A percentile compares a stretch with the other conserved stretches of the same genome.
Conservation (phyloP, 2,797 vertebrate genomes). For the Lithobates sylvaticus region DNA sequence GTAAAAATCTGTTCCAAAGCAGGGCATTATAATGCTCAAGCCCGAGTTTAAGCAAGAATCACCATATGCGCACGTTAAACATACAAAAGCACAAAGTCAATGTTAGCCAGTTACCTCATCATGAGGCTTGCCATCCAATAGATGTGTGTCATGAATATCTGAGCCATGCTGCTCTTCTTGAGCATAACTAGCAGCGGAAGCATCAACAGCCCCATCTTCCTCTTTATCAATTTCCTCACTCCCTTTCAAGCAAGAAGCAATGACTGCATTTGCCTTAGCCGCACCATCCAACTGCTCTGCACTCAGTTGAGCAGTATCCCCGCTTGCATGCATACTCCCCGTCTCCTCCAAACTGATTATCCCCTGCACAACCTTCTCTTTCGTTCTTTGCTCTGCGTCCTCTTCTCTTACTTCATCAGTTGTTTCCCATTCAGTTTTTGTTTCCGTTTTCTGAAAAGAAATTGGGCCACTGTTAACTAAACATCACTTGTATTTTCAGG, state of each 20-base stretch:
- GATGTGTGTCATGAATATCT: conserved; percentile 65
- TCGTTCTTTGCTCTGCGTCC: conserved; percentile 43
- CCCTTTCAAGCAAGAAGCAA: conserved; percentile 65
- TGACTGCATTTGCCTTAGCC: conserved; percentile 64
- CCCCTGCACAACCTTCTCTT: conserved; percentile 78
- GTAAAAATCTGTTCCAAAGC: background rate
- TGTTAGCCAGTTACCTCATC: conserved; percentile 80
- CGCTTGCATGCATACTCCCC: conserved; percentile 76
- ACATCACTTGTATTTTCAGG: background rate
- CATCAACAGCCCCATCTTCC: conserved; percentile 68
- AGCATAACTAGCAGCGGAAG: conserved; percentile 63
- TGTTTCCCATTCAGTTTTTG: conserved; percentile 72
- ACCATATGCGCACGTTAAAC: background rate
- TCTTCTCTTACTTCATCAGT: conserved; percentile 64
- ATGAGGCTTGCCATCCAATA: conserved; percentile 74
- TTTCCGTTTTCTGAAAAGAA: conserved; percentile 81
- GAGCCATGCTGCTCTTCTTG: conserved; percentile 72
- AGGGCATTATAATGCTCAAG: background rate
- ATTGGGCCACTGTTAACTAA: conserved; percentile 3
- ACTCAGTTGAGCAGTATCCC: conserved; percentile 70
- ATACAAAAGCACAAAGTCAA: background rate
- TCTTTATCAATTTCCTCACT: conserved; percentile 73
- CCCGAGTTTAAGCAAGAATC: background rate
- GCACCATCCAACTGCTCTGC: conserved; percentile 65
- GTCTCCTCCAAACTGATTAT: conserved; percentile 76